phyloP scores from a whole-genome alignment of 1,140 invertebrate genomes.

The Brachionus rotundiformis region DNA sequence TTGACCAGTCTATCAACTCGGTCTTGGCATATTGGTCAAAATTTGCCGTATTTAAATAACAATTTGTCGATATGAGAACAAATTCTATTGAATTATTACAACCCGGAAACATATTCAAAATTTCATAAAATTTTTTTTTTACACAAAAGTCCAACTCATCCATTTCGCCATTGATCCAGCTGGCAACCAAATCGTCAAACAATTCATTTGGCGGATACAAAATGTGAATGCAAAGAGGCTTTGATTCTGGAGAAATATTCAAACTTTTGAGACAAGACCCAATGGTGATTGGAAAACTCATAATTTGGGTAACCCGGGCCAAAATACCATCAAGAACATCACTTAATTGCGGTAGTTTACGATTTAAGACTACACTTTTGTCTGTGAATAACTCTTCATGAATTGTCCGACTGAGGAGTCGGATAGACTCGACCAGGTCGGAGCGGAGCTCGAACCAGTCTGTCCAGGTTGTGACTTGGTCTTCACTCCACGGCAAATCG shows the following conservation, averaged over 20 bases:
- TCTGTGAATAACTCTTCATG: not conserved
- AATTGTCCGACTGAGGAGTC: not conserved
- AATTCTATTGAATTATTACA: not conserved
- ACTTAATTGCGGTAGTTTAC: not conserved
- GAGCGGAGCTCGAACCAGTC: conserved; percentile 44
- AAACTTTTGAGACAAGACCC: not conserved
- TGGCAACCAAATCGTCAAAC: conserved; percentile 22
- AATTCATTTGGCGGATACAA: conserved; percentile 34
- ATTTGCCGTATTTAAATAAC: not conserved
- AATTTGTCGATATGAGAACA: conserved; percentile 18
- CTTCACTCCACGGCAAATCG: not conserved
- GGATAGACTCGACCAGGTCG: conserved; percentile 14
- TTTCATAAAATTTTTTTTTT: conserved; percentile 45
- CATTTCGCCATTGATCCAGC: not conserved
- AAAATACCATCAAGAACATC: conserved; percentile 34
- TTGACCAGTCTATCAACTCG: conserved; percentile 23
- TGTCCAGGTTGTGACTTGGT: conserved; percentile 11
- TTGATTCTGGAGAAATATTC: not conserved
- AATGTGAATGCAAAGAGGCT: conserved; percentile 41
- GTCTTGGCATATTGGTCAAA: not conserved
- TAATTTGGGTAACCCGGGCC: conserved; percentile 25
- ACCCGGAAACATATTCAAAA: conserved; percentile 37
- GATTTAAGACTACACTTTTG: not conserved
- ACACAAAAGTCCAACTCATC: not conserved
- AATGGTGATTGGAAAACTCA: conserved; percentile 30